Evolutionary conservation across 1,140 invertebrate genomes (phyloP).

Genomic region (Bombus consobrinus): DNA sequence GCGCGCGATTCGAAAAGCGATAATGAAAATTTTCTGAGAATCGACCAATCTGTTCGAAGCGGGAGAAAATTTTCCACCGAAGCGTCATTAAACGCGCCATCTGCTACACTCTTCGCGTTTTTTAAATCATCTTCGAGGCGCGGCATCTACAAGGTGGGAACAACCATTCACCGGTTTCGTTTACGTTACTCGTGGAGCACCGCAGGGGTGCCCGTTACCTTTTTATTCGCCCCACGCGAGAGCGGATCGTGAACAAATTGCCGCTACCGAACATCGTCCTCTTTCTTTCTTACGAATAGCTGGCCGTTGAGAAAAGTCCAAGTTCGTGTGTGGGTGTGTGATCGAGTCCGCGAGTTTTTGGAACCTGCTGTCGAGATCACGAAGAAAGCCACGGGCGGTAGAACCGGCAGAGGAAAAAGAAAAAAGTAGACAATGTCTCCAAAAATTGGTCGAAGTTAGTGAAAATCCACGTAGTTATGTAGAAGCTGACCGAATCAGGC

Average conservation of each 20-base stretch:
- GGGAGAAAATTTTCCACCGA: background rate
- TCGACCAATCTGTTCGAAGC: background rate
- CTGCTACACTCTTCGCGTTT: constrained; percentile 26
- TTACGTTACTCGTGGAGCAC: constrained; percentile 29
- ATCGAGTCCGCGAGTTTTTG: background rate
- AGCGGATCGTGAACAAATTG: constrained; percentile 39
- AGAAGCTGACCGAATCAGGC: constrained; percentile 50
- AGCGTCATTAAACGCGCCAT: constrained; percentile 30
- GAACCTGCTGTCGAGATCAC: constrained; percentile 3
- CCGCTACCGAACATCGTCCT: constrained; percentile 39
- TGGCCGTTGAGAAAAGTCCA: background rate
- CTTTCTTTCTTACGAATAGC: background rate
- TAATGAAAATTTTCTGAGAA: background rate
- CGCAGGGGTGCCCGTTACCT: constrained; percentile 38
- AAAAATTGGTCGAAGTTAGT: constrained; percentile 75
- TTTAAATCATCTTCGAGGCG: constrained; percentile 7
- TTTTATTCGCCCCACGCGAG: constrained; percentile 12
- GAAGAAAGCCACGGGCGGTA: constrained; percentile 29
- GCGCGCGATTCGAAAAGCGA: background rate
- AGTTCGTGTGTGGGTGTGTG: constrained; percentile 2
- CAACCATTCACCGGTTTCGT: constrained; percentile 32
- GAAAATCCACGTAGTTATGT: constrained; percentile 73
- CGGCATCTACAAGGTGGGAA: background rate
- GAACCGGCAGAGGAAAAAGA: background rate
- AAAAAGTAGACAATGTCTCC: constrained; percentile 75